Base-by-base conservation (phyloP, 2,888 invertebrate genomes). In the Trachelus troglodyta region DNA sequence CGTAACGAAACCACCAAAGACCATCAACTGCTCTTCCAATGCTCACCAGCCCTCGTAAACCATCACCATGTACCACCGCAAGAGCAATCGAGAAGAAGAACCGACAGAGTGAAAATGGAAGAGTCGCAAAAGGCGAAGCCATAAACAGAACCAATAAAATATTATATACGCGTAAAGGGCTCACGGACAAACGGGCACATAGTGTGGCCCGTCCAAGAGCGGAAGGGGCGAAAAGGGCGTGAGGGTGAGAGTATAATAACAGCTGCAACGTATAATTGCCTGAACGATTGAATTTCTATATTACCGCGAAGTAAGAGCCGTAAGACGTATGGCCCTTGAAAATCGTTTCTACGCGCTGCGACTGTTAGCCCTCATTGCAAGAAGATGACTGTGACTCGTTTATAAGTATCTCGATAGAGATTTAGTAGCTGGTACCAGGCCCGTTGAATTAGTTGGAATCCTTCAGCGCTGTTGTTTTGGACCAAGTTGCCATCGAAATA, bases 211-310 rank as follows among this genome's bases (percentile, higher is more conserved):
- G 35, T 34, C 68, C 34, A 76, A 69, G 35, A 73, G 37, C 12
- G 75, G 23, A 68, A 75, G 37, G 77, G 37, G 74, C n/a, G 68
- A 69, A 11, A 34, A 69, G 34, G 35, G 40, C 33, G 68, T 56
- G 75, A 69, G 79, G 81, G 83, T 84, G 83, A 77, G 79, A 82
- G 84, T 82, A 85, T 89, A 90, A 90, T 90, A 90, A 89, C 88
- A 89, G 88, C 89, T 89, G 85, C 88, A 84, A 86, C 87, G 87
- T 87, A 89, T 90, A 90, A 90, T 90, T 90, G 88, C 90, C 86
- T 85, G 88, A 89, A 88, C 90, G 90, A 91, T 91, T 90, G 90
- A 90, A 90, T 90, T 90, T 90, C 90, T 90, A 87, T 90, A 90
- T 89, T 89, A 90, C 88, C 87, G 85, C 85, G 87, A 87, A 86